Base-by-base conservation (phyloP, 2,113 vertebrate species). In the Hymenochirus boettgeri region DNA sequence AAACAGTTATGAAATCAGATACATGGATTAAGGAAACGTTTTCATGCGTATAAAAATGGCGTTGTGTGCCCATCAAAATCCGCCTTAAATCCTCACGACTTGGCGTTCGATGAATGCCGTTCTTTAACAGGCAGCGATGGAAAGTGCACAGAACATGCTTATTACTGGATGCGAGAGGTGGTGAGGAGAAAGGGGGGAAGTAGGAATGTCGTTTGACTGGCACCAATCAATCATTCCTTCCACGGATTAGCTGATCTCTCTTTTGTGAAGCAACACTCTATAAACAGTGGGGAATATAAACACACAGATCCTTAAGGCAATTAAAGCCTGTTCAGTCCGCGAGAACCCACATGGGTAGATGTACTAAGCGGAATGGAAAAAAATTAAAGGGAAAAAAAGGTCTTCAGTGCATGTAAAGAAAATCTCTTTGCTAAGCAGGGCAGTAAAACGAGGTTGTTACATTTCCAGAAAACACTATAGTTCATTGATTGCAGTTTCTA, bases 101-200 rank as follows among this genome's bases (percentile, higher is more conserved):
- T 67, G 64, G 64, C 64, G 52, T 42, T 25, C 47, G 52, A 59
- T 67, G 64, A 67, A 67, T 59, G 64, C 64, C 21, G n/a, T 25
- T 57, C 56, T 67, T 59, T 67, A 59, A 42, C 58, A 67, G 19
- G n/a, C 64, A n/a, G 54, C n/a, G 13, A 31, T 18, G 45, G 64
- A 56, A n/a, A 12, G 48, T 24, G 46, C 31, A 33, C 31, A 42
- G 48, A 31, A 65, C 58, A 42, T 42, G 42, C 64, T 52, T 59
- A 58, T 59, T 58, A 59, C 42, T 8, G 26, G 55, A 50, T 22
- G 50, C 45, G 45, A 31, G 23, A 42, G 61, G 23, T 26, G 61
- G 24, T n/a, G n/a, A 27, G 46, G 27, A 27, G 45, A 23, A 21
- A 22, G 37, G 18, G 37, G 12, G 7, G n/a, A 54, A 27, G n/a